Conservation (phyloP, 2,888 invertebrate genomes). For the Lasioglossum lativentre region DNA sequence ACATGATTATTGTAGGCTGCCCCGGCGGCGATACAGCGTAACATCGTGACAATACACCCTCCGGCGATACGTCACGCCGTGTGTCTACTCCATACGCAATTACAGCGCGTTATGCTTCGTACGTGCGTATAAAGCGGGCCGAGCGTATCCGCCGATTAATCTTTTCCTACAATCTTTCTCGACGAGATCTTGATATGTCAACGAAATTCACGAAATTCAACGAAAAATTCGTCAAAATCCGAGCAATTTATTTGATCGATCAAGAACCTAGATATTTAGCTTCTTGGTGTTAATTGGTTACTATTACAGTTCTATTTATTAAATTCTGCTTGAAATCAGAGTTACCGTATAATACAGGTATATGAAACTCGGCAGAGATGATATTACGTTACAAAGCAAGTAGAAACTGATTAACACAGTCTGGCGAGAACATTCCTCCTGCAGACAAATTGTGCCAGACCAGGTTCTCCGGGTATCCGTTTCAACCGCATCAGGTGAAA, state of each 20-base stretch:
- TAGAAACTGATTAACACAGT: background rate
- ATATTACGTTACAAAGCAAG: conserved; percentile 3
- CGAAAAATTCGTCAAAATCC: background rate
- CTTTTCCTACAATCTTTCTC: background rate
- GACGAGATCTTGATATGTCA: background rate
- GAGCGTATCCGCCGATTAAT: background rate
- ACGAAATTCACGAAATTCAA: no score
- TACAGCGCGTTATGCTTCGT: conserved; percentile 66
- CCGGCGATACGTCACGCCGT: conserved; percentile 80
- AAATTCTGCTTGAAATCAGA: background rate
- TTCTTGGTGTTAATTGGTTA: background rate
- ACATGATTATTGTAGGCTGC: conserved; percentile 74
- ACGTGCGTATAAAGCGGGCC: conserved; percentile 34
- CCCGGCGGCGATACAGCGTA: conserved; percentile 62
- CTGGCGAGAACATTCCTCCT: background rate
- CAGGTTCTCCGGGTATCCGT: background rate
- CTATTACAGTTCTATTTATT: background rate
- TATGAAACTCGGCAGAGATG: background rate
- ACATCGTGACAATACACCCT: conserved; percentile 79
- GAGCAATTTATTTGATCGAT: background rate
- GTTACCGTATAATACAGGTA: background rate
- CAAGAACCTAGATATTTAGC: no score
- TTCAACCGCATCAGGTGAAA: background rate
- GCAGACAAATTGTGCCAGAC: background rate
- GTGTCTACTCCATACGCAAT: conserved; percentile 79